Conservation (phyloP, 2,888 invertebrate genomes). For the Leptinotarsa peninsularis region DNA sequence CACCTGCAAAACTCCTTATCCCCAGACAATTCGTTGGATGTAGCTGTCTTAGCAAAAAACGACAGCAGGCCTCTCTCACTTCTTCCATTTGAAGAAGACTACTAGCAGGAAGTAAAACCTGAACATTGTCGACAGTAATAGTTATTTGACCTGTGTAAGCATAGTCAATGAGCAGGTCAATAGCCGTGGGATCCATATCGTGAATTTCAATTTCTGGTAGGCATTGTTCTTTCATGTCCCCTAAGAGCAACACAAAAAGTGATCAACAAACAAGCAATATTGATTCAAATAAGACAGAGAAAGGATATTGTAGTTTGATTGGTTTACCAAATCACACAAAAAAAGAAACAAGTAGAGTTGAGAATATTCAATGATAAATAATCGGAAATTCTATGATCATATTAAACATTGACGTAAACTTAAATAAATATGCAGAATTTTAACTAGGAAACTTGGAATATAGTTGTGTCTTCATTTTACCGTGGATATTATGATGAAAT, state of each 20-base stretch:
- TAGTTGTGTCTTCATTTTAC: too few species aligned
- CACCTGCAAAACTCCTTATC: conserved; percentile 78
- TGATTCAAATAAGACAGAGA: too few species aligned
- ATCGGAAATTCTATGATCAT: too few species aligned
- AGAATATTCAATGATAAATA: too few species aligned
- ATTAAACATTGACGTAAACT: too few species aligned
- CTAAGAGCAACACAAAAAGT: conserved; percentile 56
- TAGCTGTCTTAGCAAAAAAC: conserved; percentile 79
- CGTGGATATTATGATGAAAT: too few species aligned
- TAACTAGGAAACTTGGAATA: too few species aligned
- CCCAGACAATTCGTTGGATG: conserved; percentile 83
- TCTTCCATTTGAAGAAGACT: conserved; percentile 78
- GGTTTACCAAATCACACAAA: too few species aligned
- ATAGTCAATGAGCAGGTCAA: conserved; percentile 78
- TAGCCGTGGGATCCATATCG: conserved; percentile 73
- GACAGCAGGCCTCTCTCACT: conserved; percentile 79
- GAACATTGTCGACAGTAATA: conserved; percentile 63
- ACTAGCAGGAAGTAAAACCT: conserved; percentile 77
- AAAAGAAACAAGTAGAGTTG: too few species aligned
- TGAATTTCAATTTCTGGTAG: conserved; percentile 70
- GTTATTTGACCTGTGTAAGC: conserved; percentile 82
- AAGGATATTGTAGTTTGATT: too few species aligned
- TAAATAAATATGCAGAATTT: too few species aligned
- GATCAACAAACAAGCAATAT: too few species aligned
- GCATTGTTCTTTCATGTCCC: conserved; percentile 72